Percentiles rank a stretch among this genome's conserved stretches.
Evolutionary conservation across 2,113 vertebrate genomes (phyloP).

Genomic region (Eclectus roratus): DNA sequence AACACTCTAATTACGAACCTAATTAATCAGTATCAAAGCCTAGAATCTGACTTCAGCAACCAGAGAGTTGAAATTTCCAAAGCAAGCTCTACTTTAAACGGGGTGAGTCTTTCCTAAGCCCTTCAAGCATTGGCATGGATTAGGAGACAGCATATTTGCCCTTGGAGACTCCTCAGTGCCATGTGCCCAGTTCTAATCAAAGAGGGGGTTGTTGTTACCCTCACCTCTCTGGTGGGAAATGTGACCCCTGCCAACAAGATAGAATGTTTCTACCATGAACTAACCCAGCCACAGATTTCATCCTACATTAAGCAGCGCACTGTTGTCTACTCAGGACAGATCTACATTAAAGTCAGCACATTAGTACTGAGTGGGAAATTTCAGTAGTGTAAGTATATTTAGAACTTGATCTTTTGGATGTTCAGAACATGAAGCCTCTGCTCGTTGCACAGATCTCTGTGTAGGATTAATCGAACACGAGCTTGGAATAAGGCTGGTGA

Average conservation of each 20-base stretch:
- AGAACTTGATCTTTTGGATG: neutral
- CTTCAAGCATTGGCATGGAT: fast-evolving
- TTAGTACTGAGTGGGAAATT: neutral
- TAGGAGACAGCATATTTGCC: neutral
- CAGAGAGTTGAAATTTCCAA: slow-evolving; percentile 91
- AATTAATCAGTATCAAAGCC: slow-evolving; percentile 91
- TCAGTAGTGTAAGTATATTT: neutral
- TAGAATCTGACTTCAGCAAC: slow-evolving; percentile 89
- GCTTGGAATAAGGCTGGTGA: neutral
- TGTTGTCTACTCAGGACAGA: neutral
- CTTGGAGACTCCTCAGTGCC: neutral
- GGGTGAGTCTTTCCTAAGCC: slow-evolving; percentile 74
- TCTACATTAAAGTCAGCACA: fast-evolving
- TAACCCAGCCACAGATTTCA: neutral
- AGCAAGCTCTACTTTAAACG: slow-evolving; percentile 94
- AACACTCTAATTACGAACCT: slow-evolving; percentile 92
- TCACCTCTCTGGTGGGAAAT: neutral
- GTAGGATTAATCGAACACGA: neutral
- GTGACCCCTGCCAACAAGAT: neutral
- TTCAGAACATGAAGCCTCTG: neutral
- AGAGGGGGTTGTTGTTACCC: neutral
- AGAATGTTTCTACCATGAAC: too few species aligned
- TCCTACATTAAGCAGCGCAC: neutral
- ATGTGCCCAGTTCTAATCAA: neutral
- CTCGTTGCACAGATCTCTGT: neutral